Evolutionary conservation across 2,797 vertebrate species (phyloP).

Genomic region (Gymnopithys bicolor): DNA sequence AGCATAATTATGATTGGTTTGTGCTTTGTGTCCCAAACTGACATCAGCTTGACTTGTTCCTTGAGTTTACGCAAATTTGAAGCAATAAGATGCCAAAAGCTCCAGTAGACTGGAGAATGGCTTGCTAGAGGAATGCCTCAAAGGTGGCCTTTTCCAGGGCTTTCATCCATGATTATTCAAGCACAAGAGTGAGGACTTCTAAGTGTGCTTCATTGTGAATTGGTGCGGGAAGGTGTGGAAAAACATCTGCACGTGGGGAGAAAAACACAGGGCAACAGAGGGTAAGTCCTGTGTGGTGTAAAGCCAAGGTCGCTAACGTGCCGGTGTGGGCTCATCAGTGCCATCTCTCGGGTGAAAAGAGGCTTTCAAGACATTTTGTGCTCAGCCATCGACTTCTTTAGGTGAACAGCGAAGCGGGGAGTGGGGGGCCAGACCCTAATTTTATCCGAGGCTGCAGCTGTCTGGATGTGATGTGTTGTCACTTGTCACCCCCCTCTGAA

Average conservation of each 20-base stretch:
- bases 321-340: conserved; percentile 27
- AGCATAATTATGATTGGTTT: background rate
- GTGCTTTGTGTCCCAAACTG: background rate
- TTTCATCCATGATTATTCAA: background rate
- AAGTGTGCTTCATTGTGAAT: background rate
- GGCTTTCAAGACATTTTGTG: background rate
- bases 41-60: background rate
- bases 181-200: background rate
- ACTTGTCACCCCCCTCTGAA: background rate
- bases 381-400: background rate
- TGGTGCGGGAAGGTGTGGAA: background rate
- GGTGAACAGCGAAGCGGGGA: background rate
- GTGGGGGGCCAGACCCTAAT: rapidly evolving
- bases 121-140: background rate
- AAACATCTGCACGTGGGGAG: rapidly evolving
- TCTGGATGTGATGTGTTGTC: background rate
- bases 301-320: rapidly evolving
- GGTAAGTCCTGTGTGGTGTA: rapidly evolving
- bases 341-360: conserved; percentile 38
- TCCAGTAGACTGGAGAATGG: background rate
- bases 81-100: background rate
- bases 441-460: background rate
- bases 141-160: background rate
- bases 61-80: background rate
- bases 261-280: background rate